Percentiles rank a stretch among this genome's conserved stretches.
These are phyloP conservation scores for Albula glossodonta DNA, from an alignment of 2,113 vertebrate genomes.

Conservation along the genomic window DNA sequence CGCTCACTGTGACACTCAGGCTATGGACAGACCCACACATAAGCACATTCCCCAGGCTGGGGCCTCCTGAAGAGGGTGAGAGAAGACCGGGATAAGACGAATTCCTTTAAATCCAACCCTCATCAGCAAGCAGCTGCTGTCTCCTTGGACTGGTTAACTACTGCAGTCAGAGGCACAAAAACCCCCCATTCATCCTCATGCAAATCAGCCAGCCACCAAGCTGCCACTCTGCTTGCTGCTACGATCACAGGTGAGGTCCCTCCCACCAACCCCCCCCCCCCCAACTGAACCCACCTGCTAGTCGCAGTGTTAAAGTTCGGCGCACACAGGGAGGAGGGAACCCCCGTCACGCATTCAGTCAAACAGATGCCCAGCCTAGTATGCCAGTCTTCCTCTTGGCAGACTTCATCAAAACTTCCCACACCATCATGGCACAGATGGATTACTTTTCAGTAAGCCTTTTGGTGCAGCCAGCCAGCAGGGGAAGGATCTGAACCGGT, in stretches of 20 bases:
- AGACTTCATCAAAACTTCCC: not conserved
- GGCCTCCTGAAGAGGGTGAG: constrained; percentile 4
- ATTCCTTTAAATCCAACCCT: constrained; percentile 35
- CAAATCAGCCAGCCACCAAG: not conserved
- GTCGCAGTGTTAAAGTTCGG: not conserved
- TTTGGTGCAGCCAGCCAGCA: not conserved
- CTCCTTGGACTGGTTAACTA: constrained; percentile 9
- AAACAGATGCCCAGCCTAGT: not conserved
- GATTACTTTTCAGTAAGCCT: not conserved
- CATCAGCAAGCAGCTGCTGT: constrained; percentile 39
- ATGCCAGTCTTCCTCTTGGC: not conserved
- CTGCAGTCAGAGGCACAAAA: constrained; percentile 27
- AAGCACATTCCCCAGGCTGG: not conserved
- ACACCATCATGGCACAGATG: not conserved
- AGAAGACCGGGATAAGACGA: not conserved
- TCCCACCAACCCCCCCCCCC: not conserved
- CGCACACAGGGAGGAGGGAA: not conserved
- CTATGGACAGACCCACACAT: not conserved
- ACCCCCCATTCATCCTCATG: constrained; percentile 17
- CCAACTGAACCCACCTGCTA: not conserved
- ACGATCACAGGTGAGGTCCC: not conserved
- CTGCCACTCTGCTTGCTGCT: not conserved
- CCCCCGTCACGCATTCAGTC: not conserved
- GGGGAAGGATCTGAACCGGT: not conserved
- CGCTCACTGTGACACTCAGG: not conserved